Conservation (phyloP, 2,888 invertebrate genomes). For the Metacarcinus magister region DNA sequence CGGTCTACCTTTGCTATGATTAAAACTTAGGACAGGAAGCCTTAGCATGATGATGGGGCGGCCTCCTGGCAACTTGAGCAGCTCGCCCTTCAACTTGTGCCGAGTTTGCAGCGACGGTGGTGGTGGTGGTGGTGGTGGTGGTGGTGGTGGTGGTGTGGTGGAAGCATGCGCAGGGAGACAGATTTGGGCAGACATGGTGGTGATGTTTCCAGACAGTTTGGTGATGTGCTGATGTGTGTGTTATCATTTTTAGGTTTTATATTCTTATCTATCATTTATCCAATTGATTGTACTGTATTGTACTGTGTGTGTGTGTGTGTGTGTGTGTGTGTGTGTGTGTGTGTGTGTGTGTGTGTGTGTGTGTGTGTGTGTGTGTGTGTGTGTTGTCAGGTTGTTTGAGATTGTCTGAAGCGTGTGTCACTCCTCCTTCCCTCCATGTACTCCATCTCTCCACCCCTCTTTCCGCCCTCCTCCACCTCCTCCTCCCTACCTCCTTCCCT, state of each 20-base stretch:
- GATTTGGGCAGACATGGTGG: neutral
- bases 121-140: neutral
- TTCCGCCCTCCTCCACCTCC: neutral
- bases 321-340: conserved; percentile 68
- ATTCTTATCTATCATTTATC: neutral
- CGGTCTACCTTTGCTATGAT: conserved; percentile 53
- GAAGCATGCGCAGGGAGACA: neutral
- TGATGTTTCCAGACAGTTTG: neutral
- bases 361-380: conserved; percentile 47
- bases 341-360: conserved; percentile 50
- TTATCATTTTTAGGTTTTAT: neutral
- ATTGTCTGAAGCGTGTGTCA: neutral
- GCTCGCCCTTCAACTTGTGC: neutral
- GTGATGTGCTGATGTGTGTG: neutral
- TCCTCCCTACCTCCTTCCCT: neutral
- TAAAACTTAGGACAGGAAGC: conserved; percentile 56
- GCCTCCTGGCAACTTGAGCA: conserved; percentile 16
- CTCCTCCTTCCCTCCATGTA: neutral
- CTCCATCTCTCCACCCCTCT: neutral
- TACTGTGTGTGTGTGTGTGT: conserved; percentile 63
- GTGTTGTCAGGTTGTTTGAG: conserved; percentile 16
- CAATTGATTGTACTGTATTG: neutral
- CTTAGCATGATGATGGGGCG: conserved; percentile 42
- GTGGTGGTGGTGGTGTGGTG: neutral
- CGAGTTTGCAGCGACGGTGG: conserved; percentile 40